phyloP scores from a whole-genome alignment of 2,888 invertebrate species.

The Chironomus tentans region DNA sequence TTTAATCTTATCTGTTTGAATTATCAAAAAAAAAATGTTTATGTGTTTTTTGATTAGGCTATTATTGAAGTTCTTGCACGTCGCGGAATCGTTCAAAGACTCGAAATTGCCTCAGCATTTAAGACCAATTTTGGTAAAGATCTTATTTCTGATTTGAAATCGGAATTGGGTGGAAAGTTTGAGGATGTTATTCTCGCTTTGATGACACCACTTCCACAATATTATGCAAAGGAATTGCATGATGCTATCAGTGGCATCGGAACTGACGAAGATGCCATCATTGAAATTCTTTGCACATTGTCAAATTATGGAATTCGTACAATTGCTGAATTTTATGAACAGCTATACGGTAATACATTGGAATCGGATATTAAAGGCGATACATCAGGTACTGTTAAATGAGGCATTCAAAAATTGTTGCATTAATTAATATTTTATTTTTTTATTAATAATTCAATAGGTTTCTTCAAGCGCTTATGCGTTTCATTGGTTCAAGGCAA shows the following conservation, averaged over 20 bases:
- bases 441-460: neutral
- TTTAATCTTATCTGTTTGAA: neutral
- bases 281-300: constrained; percentile 85
- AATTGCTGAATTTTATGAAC: constrained; percentile 73
- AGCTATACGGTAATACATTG: constrained; percentile 71
- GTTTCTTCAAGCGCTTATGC: constrained; percentile 73
- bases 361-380: constrained; percentile 85
- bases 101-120: constrained; percentile 82
- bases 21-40: no score
- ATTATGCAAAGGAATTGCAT: constrained; percentile 82
- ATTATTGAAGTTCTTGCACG: constrained; percentile 84
- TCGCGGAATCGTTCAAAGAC: constrained; percentile 80
- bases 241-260: constrained; percentile 71
- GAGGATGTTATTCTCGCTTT: constrained; percentile 84
- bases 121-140: constrained; percentile 89
- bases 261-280: constrained; percentile 83
- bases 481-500: constrained; percentile 82
- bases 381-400: constrained; percentile 55
- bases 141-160: constrained; percentile 72
- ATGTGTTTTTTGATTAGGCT: constrained; percentile 56
- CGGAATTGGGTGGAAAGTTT: constrained; percentile 80
- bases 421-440: neutral
- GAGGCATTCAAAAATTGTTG: constrained; percentile 48
- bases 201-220: constrained; percentile 83
- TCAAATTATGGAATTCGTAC: constrained; percentile 83